phyloP scores from a whole-genome alignment of 2,113 vertebrate species.

The Heptranchias perlo region DNA sequence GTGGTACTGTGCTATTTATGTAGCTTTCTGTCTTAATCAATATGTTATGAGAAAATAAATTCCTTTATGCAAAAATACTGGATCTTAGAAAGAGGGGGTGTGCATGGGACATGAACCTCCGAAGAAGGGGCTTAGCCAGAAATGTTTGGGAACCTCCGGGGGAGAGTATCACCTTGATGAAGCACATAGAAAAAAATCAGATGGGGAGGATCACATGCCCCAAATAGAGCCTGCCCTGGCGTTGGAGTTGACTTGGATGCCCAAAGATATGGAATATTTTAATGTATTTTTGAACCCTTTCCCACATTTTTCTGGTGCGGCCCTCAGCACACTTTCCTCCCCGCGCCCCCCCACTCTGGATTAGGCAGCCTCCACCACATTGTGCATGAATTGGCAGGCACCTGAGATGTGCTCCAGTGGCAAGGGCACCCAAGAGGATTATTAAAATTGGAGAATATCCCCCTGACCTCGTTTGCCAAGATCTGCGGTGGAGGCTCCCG shows the following conservation, averaged over 20 bases:
- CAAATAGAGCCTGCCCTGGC: neutral
- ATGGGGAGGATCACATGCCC: neutral
- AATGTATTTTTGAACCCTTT: no score
- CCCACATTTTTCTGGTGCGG: no score
- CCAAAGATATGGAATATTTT: no score
- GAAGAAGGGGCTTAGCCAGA: neutral
- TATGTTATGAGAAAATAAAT: no score
- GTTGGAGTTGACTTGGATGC: no score
- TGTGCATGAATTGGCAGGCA: neutral
- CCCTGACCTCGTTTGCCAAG: neutral
- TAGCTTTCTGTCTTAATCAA: no score
- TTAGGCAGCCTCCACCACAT: neutral
- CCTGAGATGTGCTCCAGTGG: neutral
- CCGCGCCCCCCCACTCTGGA: neutral
- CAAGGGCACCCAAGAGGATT: neutral
- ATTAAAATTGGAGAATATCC: neutral
- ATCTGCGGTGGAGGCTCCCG: neutral
- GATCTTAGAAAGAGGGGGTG: no score
- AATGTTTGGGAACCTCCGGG: neutral
- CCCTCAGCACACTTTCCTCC: no score
- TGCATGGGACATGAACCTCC: no score
- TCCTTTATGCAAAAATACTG: no score
- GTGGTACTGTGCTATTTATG: no score
- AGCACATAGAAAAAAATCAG: neutral
- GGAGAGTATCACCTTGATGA: neutral